A percentile compares a stretch with the other conserved stretches of the same genome.
phyloP scores from a whole-genome alignment of 2,888 invertebrate genomes.

The Homarus gammarus region DNA sequence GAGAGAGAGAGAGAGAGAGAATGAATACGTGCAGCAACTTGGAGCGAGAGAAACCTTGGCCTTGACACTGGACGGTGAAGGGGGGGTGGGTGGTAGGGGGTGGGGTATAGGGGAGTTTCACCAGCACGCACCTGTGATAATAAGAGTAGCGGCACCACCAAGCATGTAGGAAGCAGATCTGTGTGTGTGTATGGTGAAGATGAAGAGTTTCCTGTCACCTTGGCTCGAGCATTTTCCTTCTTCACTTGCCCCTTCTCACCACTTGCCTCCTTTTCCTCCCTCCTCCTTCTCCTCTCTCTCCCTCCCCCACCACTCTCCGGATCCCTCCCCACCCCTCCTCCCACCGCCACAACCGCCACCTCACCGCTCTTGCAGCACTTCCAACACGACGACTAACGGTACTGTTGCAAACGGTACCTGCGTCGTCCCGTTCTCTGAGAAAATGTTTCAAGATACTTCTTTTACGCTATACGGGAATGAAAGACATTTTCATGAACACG shows the following conservation, averaged over 20 bases:
- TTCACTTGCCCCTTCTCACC: background rate
- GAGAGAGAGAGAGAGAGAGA: conserved; percentile 32
- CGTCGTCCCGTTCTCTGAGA: background rate
- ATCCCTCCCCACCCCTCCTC: background rate
- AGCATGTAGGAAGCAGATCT: background rate
- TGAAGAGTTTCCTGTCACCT: too few species aligned
- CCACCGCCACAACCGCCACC: conserved; percentile 8
- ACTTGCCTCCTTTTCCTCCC: background rate
- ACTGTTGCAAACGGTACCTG: background rate
- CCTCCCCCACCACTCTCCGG: background rate
- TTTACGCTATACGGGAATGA: background rate
- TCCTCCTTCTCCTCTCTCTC: background rate
- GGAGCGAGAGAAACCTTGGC: conserved; percentile 29
- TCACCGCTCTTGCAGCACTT: background rate
- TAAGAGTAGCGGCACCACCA: background rate
- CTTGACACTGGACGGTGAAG: conserved; percentile 35
- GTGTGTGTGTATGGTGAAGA: conserved; percentile 14
- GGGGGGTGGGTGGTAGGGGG: background rate
- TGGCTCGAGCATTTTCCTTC: background rate
- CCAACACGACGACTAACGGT: conserved; percentile 10
- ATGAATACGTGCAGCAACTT: background rate
- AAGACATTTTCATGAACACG: background rate
- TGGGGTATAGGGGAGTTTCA: too few species aligned
- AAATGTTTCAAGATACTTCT: background rate
- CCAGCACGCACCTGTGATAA: background rate